A percentile compares a stretch with the other conserved stretches of the same genome.
phyloP scores from a whole-genome alignment of 2,113 vertebrate genomes.

The Phasianus colchicus region DNA sequence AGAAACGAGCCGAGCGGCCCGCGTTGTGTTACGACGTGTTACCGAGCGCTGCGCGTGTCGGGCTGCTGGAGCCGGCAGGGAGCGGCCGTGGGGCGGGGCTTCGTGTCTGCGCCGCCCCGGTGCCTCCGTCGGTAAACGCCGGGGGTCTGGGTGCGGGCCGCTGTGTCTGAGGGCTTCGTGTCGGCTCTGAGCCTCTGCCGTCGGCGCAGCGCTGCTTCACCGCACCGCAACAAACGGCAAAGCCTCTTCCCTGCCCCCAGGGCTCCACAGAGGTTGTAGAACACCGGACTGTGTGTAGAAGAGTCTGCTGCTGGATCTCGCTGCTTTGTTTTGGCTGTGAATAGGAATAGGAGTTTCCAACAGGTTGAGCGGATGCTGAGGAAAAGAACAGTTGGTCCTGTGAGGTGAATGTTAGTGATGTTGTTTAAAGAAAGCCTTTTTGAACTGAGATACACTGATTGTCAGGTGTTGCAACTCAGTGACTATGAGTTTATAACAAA shows the following conservation, averaged over 20 bases:
- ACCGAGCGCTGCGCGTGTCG: neutral
- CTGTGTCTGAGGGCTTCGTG: neutral
- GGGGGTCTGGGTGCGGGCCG: neutral
- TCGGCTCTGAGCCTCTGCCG: too few species aligned
- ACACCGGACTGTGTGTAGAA: neutral
- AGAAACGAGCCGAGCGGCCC: neutral
- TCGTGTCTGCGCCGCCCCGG: accelerated
- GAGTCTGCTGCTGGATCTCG: neutral
- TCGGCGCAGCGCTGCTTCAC: too few species aligned
- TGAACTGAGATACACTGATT: neutral
- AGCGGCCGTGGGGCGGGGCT: neutral
- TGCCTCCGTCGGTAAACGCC: neutral
- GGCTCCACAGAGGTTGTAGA: neutral
- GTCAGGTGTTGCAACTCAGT: neutral
- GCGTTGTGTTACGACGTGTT: neutral
- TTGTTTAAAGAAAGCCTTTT: neutral
- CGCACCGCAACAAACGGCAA: neutral
- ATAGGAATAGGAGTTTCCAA: neutral
- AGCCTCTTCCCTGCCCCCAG: neutral
- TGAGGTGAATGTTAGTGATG: neutral
- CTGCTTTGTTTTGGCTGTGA: neutral
- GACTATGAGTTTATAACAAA: neutral
- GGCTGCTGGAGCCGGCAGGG: neutral
- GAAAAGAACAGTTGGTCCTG: neutral
- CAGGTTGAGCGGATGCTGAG: neutral